phyloP scores from a whole-genome alignment of 2,888 invertebrate species.

The Adelphocoris suturalis region DNA sequence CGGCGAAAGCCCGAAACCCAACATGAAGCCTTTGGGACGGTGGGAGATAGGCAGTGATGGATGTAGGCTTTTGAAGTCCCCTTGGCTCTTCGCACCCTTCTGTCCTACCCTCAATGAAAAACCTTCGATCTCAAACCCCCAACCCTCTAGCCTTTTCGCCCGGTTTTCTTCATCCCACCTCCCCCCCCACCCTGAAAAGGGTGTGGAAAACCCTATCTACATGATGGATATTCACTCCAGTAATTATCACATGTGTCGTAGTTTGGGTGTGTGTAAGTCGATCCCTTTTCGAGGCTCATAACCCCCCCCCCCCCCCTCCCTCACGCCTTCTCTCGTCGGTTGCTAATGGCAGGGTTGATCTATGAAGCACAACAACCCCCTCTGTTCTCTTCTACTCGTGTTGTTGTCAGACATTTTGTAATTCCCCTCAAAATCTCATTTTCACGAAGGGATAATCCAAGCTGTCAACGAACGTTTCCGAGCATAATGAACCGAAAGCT shows the following conservation, averaged over 20 bases:
- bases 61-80: conserved; percentile 69
- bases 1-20: neutral
- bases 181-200: neutral
- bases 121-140: conserved; percentile 59
- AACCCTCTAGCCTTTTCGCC: neutral
- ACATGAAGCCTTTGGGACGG: conserved; percentile 50
- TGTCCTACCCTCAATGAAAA: conserved; percentile 65
- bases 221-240: conserved; percentile 72
- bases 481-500: neutral
- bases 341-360: conserved; percentile 64
- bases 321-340: neutral
- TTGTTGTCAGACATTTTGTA: conserved; percentile 44
- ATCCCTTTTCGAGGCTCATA: conserved; percentile 54
- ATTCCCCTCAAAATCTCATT: conserved; percentile 20
- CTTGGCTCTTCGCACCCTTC: conserved; percentile 62
- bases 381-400: neutral
- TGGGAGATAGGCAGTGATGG: conserved; percentile 69
- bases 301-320: neutral
- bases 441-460: conserved; percentile 5
- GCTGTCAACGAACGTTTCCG: neutral
- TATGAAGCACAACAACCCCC: conserved; percentile 53
- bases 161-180: conserved; percentile 15
- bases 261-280: conserved; percentile 56
- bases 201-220: conserved; percentile 47
- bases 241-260: conserved; percentile 70